These are phyloP conservation scores for Drosophila melanica DNA, from an alignment of 1,140 invertebrate species.

Conservation along the genomic window DNA sequence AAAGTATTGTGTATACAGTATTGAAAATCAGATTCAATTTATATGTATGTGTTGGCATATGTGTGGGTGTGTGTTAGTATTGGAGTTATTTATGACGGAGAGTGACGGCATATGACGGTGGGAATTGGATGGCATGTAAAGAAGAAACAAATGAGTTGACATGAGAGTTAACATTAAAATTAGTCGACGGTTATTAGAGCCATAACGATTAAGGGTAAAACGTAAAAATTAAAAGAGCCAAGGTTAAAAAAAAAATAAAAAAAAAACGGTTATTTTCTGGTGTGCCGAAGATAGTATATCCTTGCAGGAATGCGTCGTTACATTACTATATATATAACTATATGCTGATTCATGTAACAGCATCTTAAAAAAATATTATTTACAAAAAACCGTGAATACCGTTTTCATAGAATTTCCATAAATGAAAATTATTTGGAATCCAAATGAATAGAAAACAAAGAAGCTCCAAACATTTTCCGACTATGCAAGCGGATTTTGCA, in stretches of 20 bases:
- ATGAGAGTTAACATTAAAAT: slow-evolving; percentile 61
- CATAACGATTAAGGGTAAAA: not conserved
- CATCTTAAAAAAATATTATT: too few relatives aligned
- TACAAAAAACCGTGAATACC: too few relatives aligned
- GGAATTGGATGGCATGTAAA: slow-evolving; percentile 81
- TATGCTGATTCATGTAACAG: too few relatives aligned
- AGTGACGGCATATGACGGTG: slow-evolving; percentile 53
- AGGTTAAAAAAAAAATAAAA: not conserved
- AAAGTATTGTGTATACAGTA: not conserved
- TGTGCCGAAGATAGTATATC: not conserved
- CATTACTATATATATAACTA: too few relatives aligned
- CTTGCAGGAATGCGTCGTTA: too few relatives aligned
- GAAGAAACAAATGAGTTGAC: slow-evolving; percentile 61
- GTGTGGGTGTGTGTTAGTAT: slow-evolving; percentile 5
- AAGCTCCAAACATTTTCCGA: too few relatives aligned
- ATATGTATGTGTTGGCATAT: not conserved
- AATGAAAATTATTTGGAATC: too few relatives aligned
- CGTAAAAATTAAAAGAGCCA: not conserved
- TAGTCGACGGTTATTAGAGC: slow-evolving; percentile 25
- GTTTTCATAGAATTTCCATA: too few relatives aligned
- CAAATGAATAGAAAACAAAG: too few relatives aligned
- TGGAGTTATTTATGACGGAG: slow-evolving; percentile 47
- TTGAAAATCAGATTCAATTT: slow-evolving; percentile 5
- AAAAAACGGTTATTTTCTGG: not conserved
- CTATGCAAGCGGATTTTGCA: too few relatives aligned